Conservation (phyloP, 1,140 invertebrate species). For the Periplaneta americana region DNA sequence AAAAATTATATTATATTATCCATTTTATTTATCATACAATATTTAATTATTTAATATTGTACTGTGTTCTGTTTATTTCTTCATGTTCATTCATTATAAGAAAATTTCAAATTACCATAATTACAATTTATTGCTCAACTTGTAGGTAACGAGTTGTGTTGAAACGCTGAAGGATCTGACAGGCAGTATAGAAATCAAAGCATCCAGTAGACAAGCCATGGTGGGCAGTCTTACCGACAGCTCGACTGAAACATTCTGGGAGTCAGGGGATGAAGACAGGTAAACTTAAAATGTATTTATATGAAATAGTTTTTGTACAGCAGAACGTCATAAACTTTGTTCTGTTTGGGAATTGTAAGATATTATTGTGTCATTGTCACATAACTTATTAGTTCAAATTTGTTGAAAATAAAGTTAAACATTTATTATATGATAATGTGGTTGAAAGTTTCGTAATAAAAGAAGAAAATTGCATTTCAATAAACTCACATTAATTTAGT, state of each 20-base stretch:
- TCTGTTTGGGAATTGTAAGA: no score
- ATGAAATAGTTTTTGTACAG: not conserved
- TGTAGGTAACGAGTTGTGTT: slow-evolving; percentile 46
- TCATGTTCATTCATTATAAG: no score
- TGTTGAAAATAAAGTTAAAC: no score
- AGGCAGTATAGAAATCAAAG: slow-evolving; percentile 68
- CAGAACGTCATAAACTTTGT: no score
- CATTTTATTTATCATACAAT: no score
- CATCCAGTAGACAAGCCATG: slow-evolving; percentile 91
- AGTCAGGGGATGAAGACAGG: slow-evolving; percentile 93
- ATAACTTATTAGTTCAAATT: no score
- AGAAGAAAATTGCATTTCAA: no score
- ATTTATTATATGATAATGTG: no score
- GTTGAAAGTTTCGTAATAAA: no score
- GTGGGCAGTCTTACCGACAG: slow-evolving; percentile 86
- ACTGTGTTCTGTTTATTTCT: not conserved
- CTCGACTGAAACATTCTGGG: slow-evolving; percentile 98
- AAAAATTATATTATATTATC: no score
- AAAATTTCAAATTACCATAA: not conserved
- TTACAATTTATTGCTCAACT: slow-evolving; percentile 19
- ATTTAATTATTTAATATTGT: not conserved
- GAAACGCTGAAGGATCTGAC: slow-evolving; percentile 71
- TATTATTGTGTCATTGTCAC: no score
- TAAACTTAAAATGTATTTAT: slow-evolving; percentile 4
- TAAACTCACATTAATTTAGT: no score